Conservation (phyloP, 1,140 invertebrate species). For the Zeugodacus cucurbitae region DNA sequence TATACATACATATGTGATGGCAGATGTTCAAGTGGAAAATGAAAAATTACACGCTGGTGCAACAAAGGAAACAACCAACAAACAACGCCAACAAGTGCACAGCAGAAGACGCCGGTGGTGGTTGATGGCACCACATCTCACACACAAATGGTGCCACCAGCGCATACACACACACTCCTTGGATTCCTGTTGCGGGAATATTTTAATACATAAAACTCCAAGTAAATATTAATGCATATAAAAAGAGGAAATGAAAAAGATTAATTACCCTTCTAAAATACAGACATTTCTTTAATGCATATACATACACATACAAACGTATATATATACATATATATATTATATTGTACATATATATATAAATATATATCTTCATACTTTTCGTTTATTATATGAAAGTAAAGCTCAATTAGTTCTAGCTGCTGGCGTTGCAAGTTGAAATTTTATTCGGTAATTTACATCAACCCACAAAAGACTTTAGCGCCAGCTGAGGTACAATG, state of each 20-base stretch:
- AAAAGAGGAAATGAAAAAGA: background rate
- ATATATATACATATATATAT: background rate
- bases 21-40: constrained; percentile 8
- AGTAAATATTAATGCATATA: background rate
- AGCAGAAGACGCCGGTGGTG: background rate
- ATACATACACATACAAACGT: background rate
- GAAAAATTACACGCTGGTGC: background rate
- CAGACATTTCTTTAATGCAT: background rate
- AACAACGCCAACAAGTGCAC: background rate
- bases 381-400: background rate
- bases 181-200: background rate
- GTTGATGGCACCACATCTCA: background rate
- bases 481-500: no score
- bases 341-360: background rate
- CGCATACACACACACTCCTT: background rate
- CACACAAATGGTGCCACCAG: background rate
- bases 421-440: background rate
- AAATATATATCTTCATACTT: background rate
- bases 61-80: background rate
- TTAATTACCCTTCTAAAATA: background rate
- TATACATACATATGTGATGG: background rate
- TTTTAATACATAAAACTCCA: background rate
- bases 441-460: background rate
- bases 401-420: background rate
- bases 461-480: background rate